Conservation (phyloP, 2,888 invertebrate species). For the Teleiodes luculella region DNA sequence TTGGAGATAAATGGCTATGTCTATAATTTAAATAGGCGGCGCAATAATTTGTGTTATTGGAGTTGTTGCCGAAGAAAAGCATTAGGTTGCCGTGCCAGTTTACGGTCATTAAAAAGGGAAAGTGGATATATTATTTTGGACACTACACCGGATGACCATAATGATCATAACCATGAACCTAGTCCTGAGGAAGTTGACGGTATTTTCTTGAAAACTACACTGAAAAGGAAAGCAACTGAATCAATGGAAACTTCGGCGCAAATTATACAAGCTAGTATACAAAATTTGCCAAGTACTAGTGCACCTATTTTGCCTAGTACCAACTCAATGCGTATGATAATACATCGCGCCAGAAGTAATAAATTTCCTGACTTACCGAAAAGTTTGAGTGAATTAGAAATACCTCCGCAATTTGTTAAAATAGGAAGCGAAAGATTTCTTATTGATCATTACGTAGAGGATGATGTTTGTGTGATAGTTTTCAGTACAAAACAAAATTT, state of each 20-base stretch:
- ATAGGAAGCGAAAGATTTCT: no score
- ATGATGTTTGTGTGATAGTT: no score
- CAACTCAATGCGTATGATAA: no score
- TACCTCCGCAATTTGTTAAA: no score
- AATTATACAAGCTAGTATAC: background rate
- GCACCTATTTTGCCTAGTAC: background rate
- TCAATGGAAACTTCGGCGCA: background rate
- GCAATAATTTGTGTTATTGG: conserved; percentile 14
- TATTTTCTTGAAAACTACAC: background rate
- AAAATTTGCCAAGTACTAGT: background rate
- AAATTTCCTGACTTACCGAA: background rate
- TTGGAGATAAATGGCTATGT: conserved; percentile 11
- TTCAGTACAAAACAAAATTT: background rate
- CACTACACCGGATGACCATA: background rate
- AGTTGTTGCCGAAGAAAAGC: conserved; percentile 5
- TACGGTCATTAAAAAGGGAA: background rate
- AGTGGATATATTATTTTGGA: background rate
- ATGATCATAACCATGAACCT: background rate
- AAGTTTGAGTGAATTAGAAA: no score
- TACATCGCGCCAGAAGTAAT: background rate
- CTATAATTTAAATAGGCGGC: conserved; percentile 7
- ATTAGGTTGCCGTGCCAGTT: background rate
- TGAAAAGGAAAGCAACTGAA: background rate
- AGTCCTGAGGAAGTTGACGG: background rate
- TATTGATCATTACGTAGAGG: no score